Evolutionary conservation across 2,888 invertebrate species (phyloP), one percentile per base, ranked within the genome.

Genomic region (Rotaria magnacalcarata): DNA sequence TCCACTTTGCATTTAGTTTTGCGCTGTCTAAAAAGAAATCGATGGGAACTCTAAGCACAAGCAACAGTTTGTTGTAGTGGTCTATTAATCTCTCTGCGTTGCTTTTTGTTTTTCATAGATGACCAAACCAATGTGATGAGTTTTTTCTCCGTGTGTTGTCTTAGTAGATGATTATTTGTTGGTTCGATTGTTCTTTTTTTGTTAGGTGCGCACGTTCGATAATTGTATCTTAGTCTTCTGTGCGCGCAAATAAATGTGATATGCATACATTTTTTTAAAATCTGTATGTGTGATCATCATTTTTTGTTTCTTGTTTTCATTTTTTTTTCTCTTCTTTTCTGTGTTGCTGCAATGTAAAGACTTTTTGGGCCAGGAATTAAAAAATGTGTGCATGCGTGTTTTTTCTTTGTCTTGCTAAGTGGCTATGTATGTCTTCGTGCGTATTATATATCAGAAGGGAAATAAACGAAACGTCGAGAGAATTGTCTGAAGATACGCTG

Each of bases 391-490:
- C 19, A 41, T 67, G 67, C 7, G 34, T 41, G 67, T 16, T 4
- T 67, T 16, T 27, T 27, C 34, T 67, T 34, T 19, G 67, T 67
- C 67, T 67, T 34, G 4, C 34, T 27, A 67, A 67, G 34, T 67
- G 34, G 34, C 67, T 67, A 67, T 67, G 67, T 34, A 67, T 27
- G 8, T 67, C 34, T 16, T 67, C 27, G 34, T 67, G 67, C 67
- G 52, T 52, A 52, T 34, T 67, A 27, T 67, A 34, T 67, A 67
- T 27, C 34, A 67, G 19, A 34, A 41, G 34, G 16, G 34, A 67
- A 67, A 67, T 41, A 67, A 67, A 67, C 34, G 67, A 67, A 67
- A 14, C 67, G 34, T 67, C 67, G 34, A 67, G 67, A 67, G 67
- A 41, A 67, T 67, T 27, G 27, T 67, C 67, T 41, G 34, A 67